Conservation (phyloP, 2,113 vertebrate genomes). For the Candoia aspera region DNA sequence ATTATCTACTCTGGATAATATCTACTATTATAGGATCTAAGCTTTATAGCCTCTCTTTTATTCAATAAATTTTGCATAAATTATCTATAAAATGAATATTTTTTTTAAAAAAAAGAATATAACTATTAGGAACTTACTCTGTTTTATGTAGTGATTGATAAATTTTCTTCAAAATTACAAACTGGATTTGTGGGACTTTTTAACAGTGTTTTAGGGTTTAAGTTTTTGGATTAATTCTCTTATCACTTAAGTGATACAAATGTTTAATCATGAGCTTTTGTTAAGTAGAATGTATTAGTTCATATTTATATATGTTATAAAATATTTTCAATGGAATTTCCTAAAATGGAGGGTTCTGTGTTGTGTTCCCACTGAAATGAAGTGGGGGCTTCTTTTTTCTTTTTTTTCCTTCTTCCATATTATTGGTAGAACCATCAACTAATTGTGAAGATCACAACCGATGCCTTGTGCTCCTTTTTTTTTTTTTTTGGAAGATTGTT, state of each 20-base stretch:
- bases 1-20: background rate
- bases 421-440: background rate
- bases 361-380: background rate
- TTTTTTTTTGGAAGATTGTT: background rate
- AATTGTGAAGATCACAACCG: background rate
- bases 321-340: background rate
- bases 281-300: background rate
- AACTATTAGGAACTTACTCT: constrained; percentile 4
- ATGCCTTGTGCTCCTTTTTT: background rate
- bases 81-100: background rate
- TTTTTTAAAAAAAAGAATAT: background rate
- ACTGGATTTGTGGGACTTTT: background rate
- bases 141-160: background rate
- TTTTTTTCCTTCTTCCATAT: background rate
- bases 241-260: background rate
- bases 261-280: background rate
- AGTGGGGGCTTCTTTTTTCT: background rate
- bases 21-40: background rate
- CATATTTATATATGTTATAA: background rate
- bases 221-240: background rate
- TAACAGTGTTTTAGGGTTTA: background rate
- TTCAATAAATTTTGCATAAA: background rate
- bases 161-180: background rate
- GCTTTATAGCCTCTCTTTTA: background rate
- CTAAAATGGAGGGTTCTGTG: background rate